Evolutionary conservation across 2,888 invertebrate species (phyloP).

Genomic region (Standfussiana lucernea): DNA sequence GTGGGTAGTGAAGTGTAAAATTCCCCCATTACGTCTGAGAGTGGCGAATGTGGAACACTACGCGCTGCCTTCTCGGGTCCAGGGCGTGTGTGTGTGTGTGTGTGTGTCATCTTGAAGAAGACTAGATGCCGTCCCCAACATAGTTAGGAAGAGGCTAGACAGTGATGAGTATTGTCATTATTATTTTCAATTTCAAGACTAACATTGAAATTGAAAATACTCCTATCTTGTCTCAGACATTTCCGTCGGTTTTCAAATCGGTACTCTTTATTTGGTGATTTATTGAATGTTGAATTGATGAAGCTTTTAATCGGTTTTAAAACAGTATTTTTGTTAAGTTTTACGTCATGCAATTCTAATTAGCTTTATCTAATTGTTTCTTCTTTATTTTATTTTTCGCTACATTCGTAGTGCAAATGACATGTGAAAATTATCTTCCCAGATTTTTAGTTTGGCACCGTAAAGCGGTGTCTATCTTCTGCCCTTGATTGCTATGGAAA

Average conservation of each 20-base stretch:
- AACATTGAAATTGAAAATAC: neutral
- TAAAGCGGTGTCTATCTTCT: neutral
- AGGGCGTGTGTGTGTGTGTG: no score
- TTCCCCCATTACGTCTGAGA: no score
- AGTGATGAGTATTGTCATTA: neutral
- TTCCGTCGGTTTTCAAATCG: neutral
- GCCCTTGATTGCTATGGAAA: neutral
- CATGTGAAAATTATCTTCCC: neutral
- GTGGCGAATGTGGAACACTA: no score
- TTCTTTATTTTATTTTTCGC: neutral
- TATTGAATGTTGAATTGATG: neutral
- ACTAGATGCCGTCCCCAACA: neutral
- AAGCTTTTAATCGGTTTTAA: neutral
- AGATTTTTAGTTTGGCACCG: neutral
- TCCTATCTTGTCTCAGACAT: neutral
- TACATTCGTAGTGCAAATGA: neutral
- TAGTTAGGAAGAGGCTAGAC: neutral
- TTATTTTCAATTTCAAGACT: no score
- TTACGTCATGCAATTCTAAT: no score
- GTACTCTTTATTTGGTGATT: neutral
- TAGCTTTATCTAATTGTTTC: neutral
- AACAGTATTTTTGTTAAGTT: neutral
- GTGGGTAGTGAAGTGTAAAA: no score
- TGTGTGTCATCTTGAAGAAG: no score
- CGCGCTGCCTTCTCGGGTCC: no score